These are phyloP conservation scores for Pomacea canaliculata DNA, from an alignment of 2,888 invertebrate genomes.

Conservation along the genomic window DNA sequence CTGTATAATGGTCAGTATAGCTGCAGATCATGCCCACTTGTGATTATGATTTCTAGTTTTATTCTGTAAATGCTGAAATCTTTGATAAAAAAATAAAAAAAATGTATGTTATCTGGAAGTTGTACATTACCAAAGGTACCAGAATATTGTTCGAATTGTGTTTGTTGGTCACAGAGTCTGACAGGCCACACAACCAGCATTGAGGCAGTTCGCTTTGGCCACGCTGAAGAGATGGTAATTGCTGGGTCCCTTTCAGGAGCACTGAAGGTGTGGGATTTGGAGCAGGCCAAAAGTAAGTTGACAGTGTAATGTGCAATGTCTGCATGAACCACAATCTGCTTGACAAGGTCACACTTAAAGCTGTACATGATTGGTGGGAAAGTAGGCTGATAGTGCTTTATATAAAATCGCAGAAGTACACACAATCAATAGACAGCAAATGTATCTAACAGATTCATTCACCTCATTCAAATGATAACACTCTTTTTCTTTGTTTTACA, in stretches of 20 bases:
- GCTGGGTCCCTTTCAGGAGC: constrained; percentile 95
- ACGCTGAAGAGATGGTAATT: constrained; percentile 89
- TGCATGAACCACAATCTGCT: not conserved
- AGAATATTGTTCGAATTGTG: too few species aligned
- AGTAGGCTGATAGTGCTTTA: too few species aligned
- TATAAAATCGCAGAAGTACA: too few species aligned
- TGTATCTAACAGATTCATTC: too few species aligned
- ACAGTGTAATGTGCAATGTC: not conserved
- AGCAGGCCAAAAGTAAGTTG: constrained; percentile 82
- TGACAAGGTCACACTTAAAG: too few species aligned
- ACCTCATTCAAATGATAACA: too few species aligned
- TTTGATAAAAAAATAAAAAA: too few species aligned
- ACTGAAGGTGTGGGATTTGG: constrained; percentile 95
- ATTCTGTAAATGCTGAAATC: not conserved
- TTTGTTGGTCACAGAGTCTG: constrained; percentile 71
- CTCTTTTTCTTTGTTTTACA: too few species aligned
- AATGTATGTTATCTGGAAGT: too few species aligned
- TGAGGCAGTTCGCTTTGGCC: constrained; percentile 94
- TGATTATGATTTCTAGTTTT: not conserved
- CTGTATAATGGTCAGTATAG: constrained; percentile 86
- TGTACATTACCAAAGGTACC: too few species aligned
- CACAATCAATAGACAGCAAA: too few species aligned
- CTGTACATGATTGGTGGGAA: too few species aligned
- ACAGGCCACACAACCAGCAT: constrained; percentile 94
- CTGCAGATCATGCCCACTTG: not conserved